These are phyloP conservation scores for Mus spicilegus DNA, from an alignment of 2,113 vertebrate species.

Conservation along the genomic window DNA sequence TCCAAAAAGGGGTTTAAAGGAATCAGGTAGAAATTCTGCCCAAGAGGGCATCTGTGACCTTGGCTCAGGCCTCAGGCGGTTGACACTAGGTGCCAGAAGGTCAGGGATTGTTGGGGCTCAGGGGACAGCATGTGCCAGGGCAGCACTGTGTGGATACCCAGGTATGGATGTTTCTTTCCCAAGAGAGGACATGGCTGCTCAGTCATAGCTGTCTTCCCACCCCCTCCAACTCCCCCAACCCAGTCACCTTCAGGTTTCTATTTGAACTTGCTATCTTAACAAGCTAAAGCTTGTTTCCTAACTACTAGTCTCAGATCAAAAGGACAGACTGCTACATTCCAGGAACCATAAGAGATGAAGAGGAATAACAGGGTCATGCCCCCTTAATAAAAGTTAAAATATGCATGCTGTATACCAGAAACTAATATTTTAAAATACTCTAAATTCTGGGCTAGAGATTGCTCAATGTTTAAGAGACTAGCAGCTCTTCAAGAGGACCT, in stretches of 20 bases:
- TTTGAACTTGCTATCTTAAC: not conserved
- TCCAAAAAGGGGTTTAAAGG: not conserved
- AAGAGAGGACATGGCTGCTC: not conserved
- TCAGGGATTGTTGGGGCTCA: not conserved
- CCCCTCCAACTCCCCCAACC: not conserved
- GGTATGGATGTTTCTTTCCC: not conserved
- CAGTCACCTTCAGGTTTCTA: not conserved
- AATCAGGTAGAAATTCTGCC: constrained; percentile 9
- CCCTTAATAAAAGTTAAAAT: constrained; percentile 24
- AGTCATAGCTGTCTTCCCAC: not conserved
- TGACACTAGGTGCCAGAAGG: not conserved
- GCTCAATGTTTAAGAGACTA: not conserved
- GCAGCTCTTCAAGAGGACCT: not conserved
- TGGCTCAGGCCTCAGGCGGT: too few relatives aligned
- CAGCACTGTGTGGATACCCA: fast-evolving
- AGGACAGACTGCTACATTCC: not conserved
- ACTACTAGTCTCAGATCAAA: fast-evolving
- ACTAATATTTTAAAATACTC: not conserved
- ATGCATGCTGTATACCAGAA: not conserved
- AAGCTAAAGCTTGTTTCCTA: not conserved
- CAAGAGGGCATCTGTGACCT: not conserved
- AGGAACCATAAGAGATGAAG: not conserved
- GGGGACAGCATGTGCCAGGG: not conserved
- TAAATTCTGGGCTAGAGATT: not conserved
- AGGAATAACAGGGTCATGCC: not conserved